Evolutionary conservation across 1,140 invertebrate genomes (phyloP), one percentile per base, ranked within the genome.

Genomic region (Drosophila setifemur): DNA sequence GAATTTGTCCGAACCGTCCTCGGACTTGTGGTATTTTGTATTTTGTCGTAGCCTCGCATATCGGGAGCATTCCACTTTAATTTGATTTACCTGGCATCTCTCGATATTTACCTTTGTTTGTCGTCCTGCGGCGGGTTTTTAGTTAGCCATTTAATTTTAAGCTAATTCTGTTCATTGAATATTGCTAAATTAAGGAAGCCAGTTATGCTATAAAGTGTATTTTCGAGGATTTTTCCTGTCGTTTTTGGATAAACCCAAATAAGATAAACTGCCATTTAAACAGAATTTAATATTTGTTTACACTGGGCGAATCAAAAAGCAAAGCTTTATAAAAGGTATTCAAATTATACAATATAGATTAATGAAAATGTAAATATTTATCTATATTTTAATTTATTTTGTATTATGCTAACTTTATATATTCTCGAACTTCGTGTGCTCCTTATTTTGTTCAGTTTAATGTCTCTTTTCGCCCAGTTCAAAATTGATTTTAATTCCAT

Each of bases 401-500:
- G n/a, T n/a, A n/a, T n/a, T n/a, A n/a, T n/a, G n/a, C n/a, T n/a
- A n/a, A n/a, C n/a, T n/a, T n/a, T n/a, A n/a, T n/a, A n/a, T n/a
- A n/a, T n/a, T n/a, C n/a, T n/a, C n/a, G n/a, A n/a, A n/a, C n/a
- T n/a, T n/a, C n/a, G n/a, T n/a, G n/a, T n/a, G n/a, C n/a, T n/a
- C n/a, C n/a, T n/a, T n/a, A n/a, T 48, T 28, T 28, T 9, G 16
- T 48, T 16, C 0, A 45, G n/a, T 1, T 23, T 26, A 19, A 25
- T 23, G 14, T 35, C 6, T 18, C 49, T 1, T 37, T 25, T 43
- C 16, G 3, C 2, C n/a, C 21, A n/a, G 19, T 47, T 44, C 29
- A 18, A 43, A 57, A 39, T 58, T 49, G 35, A 60, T 72, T 77
- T 44, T 28, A 54, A 50, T 77, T 68, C 8, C 44, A 54, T 55